Conservation (phyloP, 1,140 invertebrate genomes). For the Gryllus bimaculatus region DNA sequence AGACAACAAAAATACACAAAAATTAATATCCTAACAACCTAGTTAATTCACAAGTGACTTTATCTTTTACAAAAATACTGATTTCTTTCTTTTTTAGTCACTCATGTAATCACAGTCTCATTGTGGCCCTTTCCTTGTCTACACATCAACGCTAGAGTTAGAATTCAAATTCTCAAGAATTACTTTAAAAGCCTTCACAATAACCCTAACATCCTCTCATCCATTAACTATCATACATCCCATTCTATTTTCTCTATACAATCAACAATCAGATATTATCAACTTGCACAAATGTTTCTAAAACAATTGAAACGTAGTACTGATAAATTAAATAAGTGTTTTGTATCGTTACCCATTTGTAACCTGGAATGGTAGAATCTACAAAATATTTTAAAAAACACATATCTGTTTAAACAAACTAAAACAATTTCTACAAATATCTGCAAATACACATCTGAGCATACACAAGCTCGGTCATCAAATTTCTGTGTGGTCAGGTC, state of each 20-base stretch:
- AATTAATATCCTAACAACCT: constrained; percentile 17
- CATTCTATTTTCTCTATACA: too few relatives aligned
- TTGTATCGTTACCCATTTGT: neutral
- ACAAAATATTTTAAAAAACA: neutral
- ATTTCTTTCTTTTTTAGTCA: constrained; percentile 19
- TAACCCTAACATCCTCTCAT: constrained; percentile 2
- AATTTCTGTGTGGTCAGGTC: too few relatives aligned
- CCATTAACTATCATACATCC: neutral
- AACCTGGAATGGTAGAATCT: neutral
- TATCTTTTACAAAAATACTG: constrained; percentile 20
- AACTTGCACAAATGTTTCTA: neutral
- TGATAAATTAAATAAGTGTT: neutral
- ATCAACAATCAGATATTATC: constrained; percentile 6
- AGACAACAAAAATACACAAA: constrained; percentile 10
- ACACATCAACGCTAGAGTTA: neutral
- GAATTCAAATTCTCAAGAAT: constrained; percentile 9
- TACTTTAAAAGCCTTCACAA: neutral
- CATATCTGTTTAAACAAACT: too few relatives aligned
- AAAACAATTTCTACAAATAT: too few relatives aligned
- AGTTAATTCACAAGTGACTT: constrained; percentile 19
- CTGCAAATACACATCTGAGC: neutral
- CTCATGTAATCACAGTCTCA: constrained; percentile 19
- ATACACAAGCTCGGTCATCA: neutral
- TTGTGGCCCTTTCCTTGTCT: constrained; percentile 14
- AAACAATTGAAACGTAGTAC: neutral